Conservation (phyloP, 2,797 vertebrate genomes). For the Sebastes cheni region DNA sequence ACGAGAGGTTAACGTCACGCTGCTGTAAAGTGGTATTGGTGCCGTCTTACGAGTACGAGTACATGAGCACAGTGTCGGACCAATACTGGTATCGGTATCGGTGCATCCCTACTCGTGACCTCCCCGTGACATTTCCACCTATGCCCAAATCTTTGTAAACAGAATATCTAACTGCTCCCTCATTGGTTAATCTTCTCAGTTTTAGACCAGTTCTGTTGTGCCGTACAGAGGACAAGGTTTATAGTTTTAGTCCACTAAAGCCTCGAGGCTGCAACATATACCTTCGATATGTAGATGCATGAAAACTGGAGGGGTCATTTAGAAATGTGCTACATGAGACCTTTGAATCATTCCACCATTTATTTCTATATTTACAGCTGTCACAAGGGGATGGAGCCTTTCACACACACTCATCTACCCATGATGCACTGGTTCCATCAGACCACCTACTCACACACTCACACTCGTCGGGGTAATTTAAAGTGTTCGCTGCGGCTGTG, state of each 20-base stretch:
- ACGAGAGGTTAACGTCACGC: too few species aligned
- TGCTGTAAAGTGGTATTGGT: too few species aligned
- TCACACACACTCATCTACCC: not conserved
- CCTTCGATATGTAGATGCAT: not conserved
- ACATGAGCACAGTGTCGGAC: too few species aligned
- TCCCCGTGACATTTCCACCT: not conserved
- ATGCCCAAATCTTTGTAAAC: too few species aligned
- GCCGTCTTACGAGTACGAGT: too few species aligned
- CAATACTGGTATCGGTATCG: too few species aligned
- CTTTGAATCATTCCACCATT: not conserved
- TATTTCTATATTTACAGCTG: not conserved
- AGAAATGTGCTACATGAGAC: not conserved
- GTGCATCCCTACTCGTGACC: not conserved
- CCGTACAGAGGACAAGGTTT: not conserved
- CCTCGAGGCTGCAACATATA: not conserved
- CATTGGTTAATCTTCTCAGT: not conserved
- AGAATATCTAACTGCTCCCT: not conserved
- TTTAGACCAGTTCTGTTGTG: not conserved
- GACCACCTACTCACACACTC: slow-evolving; percentile 43
- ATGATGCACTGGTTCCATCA: slow-evolving; percentile 17
- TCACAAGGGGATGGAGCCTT: slow-evolving; percentile 7
- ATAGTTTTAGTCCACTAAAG: not conserved
- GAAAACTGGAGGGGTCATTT: not conserved
- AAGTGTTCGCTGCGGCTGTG: slow-evolving; percentile 42
- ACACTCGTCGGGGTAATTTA: slow-evolving; percentile 28